Evolutionary conservation across 2,888 invertebrate species (phyloP), one percentile per base, ranked within the genome.

Genomic region (Eupithecia dodoneata): DNA sequence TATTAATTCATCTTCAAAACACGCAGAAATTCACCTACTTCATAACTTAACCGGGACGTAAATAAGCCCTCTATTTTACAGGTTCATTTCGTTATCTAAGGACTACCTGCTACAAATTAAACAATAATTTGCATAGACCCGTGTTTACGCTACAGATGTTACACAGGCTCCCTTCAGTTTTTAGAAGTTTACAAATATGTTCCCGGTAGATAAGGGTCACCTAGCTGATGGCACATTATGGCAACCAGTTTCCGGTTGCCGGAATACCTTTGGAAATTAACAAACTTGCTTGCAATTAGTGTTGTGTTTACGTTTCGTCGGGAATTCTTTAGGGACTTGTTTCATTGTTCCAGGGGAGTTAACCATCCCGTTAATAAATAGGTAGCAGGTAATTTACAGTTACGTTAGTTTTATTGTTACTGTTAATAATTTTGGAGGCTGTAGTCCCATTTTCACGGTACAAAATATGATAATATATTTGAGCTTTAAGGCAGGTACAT

Each of bases 191-290:
- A 79, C 82, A 81, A 82, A 82, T 82, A 80, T 82, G 80, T 79
- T 75, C 74, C 66, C 83, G 84, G 81, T 87, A 89, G 91, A 93
- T 91, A 91, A 91, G 93, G 93, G 94, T 93, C 87, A 93, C 92
- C 93, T 93, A 93, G 91, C 86, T 94, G 93, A 94, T 93, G 92
- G 91, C 88, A 91, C 91, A 93, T 93, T 93, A 93, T 88, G 90
- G 90, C 89, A 89, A 84, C 86, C 88, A 86, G 87, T 91, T 87
- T 76, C 79, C 83, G 84, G 85, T 84, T 74, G 10, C 72, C 76
- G 69, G 30, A 72, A 79, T 74, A 73, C 76, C 76, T 76, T 78
- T 76, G 73, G 78, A 78, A 79, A 81, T 81, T 78, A 81, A 80
- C 77, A 76, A 81, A 83, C 77, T 80, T 80, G 73, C 78, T 75